Evolutionary conservation across 2,797 vertebrate genomes (phyloP).

Genomic region (Macropodus opercularis): DNA sequence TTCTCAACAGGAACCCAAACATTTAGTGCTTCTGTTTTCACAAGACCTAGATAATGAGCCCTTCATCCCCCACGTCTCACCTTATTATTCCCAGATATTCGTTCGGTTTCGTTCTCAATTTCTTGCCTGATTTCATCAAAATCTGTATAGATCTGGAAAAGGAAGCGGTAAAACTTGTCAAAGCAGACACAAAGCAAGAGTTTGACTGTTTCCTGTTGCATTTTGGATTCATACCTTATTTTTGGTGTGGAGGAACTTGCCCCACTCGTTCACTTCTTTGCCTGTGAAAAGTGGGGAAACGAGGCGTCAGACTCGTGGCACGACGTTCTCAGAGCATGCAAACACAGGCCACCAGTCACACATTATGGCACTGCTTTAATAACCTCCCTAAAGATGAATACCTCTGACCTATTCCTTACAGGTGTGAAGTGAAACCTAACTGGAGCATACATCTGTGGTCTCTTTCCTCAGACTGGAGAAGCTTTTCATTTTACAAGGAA

Average conservation of each 20-base stretch:
- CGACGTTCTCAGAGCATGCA: background rate
- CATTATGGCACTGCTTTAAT: too few relatives aligned
- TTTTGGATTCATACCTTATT: constrained; percentile 85
- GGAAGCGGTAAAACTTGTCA: background rate
- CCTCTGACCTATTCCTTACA: too few relatives aligned
- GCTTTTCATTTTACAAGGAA: too few relatives aligned
- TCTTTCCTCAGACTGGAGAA: too few relatives aligned
- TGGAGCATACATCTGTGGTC: too few relatives aligned
- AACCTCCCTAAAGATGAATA: too few relatives aligned
- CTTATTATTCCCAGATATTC: constrained; percentile 97
- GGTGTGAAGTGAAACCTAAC: too few relatives aligned
- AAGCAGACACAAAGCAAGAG: background rate
- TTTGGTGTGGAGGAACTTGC: constrained; percentile 99
- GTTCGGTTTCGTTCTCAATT: constrained; percentile 96
- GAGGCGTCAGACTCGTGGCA: background rate
- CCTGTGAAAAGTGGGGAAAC: constrained; percentile 77
- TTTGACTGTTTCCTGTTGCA: background rate
- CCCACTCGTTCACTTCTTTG: constrained; percentile 94
- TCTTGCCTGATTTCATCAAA: constrained; percentile 99
- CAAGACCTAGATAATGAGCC: background rate
- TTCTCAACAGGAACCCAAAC: too few relatives aligned
- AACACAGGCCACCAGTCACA: too few relatives aligned
- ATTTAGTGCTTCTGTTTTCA: background rate
- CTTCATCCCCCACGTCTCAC: constrained; percentile 67
- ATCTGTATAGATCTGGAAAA: constrained; percentile 90